These are phyloP conservation scores for Drosophila yooni DNA, from an alignment of 2,888 invertebrate genomes.

Conservation along the genomic window DNA sequence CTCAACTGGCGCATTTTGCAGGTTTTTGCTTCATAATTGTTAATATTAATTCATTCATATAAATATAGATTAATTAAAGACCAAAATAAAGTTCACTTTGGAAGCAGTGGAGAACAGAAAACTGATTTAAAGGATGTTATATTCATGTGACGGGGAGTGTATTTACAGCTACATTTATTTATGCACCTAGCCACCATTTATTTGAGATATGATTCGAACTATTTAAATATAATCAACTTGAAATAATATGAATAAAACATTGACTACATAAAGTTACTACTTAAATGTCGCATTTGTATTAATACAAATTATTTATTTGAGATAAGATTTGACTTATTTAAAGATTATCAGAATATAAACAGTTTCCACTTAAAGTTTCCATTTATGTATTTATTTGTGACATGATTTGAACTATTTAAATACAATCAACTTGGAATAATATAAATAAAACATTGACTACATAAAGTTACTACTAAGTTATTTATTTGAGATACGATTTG, in stretches of 20 bases:
- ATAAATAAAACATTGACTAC: no score
- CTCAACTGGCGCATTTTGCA: background rate
- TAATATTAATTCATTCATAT: background rate
- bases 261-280: rapidly evolving
- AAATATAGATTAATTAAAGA: background rate
- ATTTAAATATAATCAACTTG: background rate
- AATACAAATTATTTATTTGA: background rate
- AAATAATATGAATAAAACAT: background rate
- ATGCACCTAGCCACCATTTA: background rate
- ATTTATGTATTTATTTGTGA: no score
- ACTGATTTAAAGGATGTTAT: background rate
- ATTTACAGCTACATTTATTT: background rate
- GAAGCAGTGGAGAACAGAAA: background rate
- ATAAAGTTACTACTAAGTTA: background rate
- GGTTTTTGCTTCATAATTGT: background rate
- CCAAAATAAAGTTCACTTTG: background rate
- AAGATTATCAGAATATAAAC: no score
- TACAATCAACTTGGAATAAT: no score
- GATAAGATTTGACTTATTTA: no score
- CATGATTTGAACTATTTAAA: no score
- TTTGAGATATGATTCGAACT: background rate
- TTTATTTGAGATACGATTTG: background rate
- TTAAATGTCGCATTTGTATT: background rate
- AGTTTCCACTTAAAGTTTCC: no score
- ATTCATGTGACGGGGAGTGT: background rate